Evolutionary conservation across 2,113 vertebrate genomes (phyloP), one percentile per base, ranked within the genome.

Genomic region (Panurus biarmicus): DNA sequence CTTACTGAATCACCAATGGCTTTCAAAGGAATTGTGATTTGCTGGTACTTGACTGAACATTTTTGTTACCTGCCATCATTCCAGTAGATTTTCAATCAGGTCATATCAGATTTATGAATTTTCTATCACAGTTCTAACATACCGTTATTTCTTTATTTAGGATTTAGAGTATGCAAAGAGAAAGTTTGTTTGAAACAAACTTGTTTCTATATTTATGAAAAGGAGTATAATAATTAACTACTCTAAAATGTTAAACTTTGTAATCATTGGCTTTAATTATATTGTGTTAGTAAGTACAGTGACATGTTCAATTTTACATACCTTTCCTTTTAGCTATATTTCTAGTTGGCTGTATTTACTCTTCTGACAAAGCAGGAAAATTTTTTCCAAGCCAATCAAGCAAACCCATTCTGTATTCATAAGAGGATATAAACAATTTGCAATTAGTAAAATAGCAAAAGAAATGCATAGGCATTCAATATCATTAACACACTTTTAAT

Each of bases 1-100:
- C 45, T 91, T 87, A 88, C 56, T 91, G 95, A 96, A 89, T 94
- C 62, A 82, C 66, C 67, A 89, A 48, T 77, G 48, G 13, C 28
- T 93, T 93, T 93, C 45, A 77, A 95, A 81, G 45, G 33, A 83
- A 64, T 84, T 94, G 21, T 80, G 51, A 60, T 50, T 92, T 87
- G 79, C 54, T 86, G 69, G 33, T 90, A 93, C 21, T 51, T 87
- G 61, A 62, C 28, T 85, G 56, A 89, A 93, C 7, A 9, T 69
- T 85, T 92, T 82, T 73, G 53, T 85, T 47, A 56, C 79, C 84
- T 71, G 28, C 65, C 56, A n/a, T 80, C 84, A 71, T 71, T 75
- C 36, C 89, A 69, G 29, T 56, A 57, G 29, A 87, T 90, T 92
- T 89, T 81, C 84, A 93, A 78, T 12, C 23, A 96, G 76, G 61